A percentile compares a stretch with the other conserved stretches of the same genome.
These are phyloP conservation scores for Octodonta nipae DNA, from an alignment of 2,888 invertebrate species.

Conservation along the genomic window DNA sequence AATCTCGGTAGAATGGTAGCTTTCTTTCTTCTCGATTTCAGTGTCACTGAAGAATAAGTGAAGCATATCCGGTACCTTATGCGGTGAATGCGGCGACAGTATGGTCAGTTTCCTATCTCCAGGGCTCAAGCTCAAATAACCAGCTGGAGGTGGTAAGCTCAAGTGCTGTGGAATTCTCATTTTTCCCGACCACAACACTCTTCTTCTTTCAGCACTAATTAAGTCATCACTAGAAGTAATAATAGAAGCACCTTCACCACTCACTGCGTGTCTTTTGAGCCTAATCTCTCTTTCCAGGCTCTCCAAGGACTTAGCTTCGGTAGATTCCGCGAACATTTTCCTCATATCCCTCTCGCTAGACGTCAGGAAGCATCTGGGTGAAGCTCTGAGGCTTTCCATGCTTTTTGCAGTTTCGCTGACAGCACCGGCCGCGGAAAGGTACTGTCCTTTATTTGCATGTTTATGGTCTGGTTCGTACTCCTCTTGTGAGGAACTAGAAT, in stretches of 20 bases:
- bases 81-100: constrained; percentile 65
- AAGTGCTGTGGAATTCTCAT: constrained; percentile 54
- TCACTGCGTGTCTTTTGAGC: constrained; percentile 45
- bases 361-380: constrained; percentile 46
- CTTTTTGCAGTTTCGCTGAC: constrained; percentile 50
- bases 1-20: constrained; percentile 61
- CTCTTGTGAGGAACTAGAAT: constrained; percentile 57
- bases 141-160: constrained; percentile 53
- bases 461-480: constrained; percentile 50
- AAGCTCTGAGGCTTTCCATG: constrained; percentile 56
- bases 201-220: constrained; percentile 48
- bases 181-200: constrained; percentile 55
- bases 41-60: constrained; percentile 44
- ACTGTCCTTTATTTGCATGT: constrained; percentile 37
- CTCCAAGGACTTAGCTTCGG: constrained; percentile 52
- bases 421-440: constrained; percentile 35
- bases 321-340: constrained; percentile 32
- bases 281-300: constrained; percentile 43
- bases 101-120: constrained; percentile 54
- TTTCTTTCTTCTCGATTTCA: constrained; percentile 49
- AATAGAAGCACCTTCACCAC: constrained; percentile 41
- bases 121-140: constrained; percentile 39
- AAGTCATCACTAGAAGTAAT: constrained; percentile 28
- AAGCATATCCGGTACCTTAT: constrained; percentile 53
- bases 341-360: constrained; percentile 55